A percentile compares a stretch with the other conserved stretches of the same genome.
Evolutionary conservation across 2,888 invertebrate species (phyloP).

Genomic region (Drosophila prostipennis): DNA sequence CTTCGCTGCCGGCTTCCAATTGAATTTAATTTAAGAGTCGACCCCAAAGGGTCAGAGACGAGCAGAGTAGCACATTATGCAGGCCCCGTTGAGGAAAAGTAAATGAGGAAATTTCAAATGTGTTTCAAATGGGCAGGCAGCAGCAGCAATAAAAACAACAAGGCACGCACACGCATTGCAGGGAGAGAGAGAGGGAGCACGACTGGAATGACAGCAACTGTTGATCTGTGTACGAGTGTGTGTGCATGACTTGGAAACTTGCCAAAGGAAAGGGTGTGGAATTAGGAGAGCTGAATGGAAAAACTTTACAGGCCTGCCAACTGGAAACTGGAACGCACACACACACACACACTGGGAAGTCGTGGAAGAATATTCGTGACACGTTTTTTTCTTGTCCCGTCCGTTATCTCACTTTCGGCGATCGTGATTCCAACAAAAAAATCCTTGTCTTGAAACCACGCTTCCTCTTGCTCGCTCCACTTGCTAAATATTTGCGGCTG

Average conservation of each 20-base stretch:
- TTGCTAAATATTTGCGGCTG: constrained; percentile 65
- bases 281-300: constrained; percentile 44
- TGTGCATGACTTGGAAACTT: constrained; percentile 56
- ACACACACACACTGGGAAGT: constrained; percentile 14
- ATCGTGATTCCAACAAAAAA: constrained; percentile 36
- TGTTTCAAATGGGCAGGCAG: constrained; percentile 72
- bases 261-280: constrained; percentile 73
- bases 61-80: constrained; percentile 57
- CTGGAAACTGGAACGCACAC: constrained; percentile 25
- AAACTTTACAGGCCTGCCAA: constrained; percentile 23
- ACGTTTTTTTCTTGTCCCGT: constrained; percentile 14
- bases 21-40: constrained; percentile 72
- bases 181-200: neutral
- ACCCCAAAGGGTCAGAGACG: constrained; percentile 71
- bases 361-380: constrained; percentile 30
- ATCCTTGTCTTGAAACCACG: constrained; percentile 37
- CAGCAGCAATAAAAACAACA: constrained; percentile 43
- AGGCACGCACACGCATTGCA: constrained; percentile 28
- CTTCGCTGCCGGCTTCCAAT: constrained; percentile 43
- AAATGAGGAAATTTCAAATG: constrained; percentile 72
- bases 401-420: constrained; percentile 27
- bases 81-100: constrained; percentile 63
- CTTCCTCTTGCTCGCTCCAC: constrained; percentile 50
- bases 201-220: constrained; percentile 21
- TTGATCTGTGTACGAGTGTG: constrained; percentile 16